phyloP scores from a whole-genome alignment of 2,113 vertebrate species.

The Ovis aries region DNA sequence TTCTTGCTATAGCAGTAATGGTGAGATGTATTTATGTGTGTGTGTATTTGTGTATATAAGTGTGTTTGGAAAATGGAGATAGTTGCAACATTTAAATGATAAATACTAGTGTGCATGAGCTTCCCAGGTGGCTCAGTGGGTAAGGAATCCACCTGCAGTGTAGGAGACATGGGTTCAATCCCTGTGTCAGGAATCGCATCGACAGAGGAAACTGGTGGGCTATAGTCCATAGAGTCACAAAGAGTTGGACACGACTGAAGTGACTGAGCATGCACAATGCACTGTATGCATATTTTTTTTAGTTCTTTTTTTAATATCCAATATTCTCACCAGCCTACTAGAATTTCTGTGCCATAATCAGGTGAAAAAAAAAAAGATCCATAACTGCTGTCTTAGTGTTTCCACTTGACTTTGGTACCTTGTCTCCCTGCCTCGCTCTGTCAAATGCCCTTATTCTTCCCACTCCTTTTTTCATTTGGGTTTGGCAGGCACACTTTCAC shows the following conservation, averaged over 20 bases:
- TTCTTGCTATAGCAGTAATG: background rate
- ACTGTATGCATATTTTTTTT: background rate
- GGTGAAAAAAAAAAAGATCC: background rate
- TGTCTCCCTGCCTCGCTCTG: background rate
- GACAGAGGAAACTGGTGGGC: background rate
- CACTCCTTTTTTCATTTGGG: background rate
- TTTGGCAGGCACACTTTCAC: slow-evolving; percentile 25
- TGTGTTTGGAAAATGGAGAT: background rate
- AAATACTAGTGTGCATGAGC: background rate
- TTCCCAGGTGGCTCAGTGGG: background rate
- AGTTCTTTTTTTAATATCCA: background rate
- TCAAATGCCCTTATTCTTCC: background rate
- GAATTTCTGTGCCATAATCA: background rate
- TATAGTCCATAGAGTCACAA: background rate
- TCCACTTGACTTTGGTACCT: slow-evolving; percentile 28
- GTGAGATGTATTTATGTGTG: background rate
- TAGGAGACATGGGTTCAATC: background rate
- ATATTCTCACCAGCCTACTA: background rate
- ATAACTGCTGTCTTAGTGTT: background rate
- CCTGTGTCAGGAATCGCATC: background rate
- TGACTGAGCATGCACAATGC: background rate
- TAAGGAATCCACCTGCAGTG: background rate
- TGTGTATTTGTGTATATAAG: background rate
- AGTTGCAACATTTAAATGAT: background rate
- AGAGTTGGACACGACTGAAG: background rate